Percentiles rank a stretch among this genome's conserved stretches.
phyloP scores from a whole-genome alignment of 2,797 vertebrate species.

The Telmatherina bonti region DNA sequence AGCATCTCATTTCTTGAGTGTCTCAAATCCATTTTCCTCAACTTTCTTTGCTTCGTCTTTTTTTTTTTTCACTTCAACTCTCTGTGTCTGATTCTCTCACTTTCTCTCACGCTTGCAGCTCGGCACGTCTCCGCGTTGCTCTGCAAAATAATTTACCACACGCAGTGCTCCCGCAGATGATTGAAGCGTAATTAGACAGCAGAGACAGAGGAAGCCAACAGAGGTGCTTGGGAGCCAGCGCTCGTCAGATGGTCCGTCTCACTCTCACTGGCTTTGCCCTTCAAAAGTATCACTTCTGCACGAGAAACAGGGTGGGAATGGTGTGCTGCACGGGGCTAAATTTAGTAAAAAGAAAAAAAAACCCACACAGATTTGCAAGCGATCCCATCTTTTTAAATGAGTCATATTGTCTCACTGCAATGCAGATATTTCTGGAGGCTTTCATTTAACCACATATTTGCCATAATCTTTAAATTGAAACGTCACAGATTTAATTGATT shows the following conservation, averaged over 20 bases:
- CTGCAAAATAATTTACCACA: conserved; percentile 83
- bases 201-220: conserved; percentile 80
- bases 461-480: background rate
- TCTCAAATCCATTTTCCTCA: conserved; percentile 39
- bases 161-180: conserved; percentile 80
- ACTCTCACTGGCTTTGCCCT: conserved; percentile 79
- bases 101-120: conserved; percentile 58
- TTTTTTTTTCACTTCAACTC: conserved; percentile 21
- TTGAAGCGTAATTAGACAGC: conserved; percentile 88
- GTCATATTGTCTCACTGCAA: conserved; percentile 19
- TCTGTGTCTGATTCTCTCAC: conserved; percentile 42
- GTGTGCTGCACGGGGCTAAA: conserved; percentile 20
- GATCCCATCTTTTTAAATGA: conserved; percentile 4
- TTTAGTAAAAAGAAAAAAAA: conserved; percentile 18
- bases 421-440: conserved; percentile 26
- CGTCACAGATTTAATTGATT: background rate
- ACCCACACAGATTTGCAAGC: background rate
- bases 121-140: conserved; percentile 70
- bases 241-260: conserved; percentile 80
- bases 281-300: conserved; percentile 78
- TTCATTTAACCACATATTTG: background rate
- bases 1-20: conserved; percentile 16
- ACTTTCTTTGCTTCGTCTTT: conserved; percentile 16
- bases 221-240: conserved; percentile 71
- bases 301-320: conserved; percentile 26